These are phyloP conservation scores for Anarrhichthys ocellatus DNA, from an alignment of 2,113 vertebrate species.

Conservation along the genomic window DNA sequence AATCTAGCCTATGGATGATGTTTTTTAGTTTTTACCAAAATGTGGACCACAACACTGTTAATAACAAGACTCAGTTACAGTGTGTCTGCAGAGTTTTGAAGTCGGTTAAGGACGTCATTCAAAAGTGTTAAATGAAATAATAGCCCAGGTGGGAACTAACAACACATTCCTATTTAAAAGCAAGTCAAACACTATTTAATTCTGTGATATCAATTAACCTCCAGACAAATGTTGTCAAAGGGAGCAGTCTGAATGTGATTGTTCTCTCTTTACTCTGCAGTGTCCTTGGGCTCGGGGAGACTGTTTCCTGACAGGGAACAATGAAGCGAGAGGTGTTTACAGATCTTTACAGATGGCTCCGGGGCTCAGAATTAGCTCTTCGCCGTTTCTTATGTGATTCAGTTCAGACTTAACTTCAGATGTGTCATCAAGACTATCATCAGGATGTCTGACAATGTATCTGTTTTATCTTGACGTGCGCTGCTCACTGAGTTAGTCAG, in stretches of 20 bases:
- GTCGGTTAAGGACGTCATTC: constrained; percentile 22
- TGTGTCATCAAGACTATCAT: constrained; percentile 73
- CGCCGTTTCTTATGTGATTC: constrained; percentile 76
- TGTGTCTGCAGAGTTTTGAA: constrained; percentile 10
- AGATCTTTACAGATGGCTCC: constrained; percentile 77
- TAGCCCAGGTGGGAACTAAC: constrained; percentile 58
- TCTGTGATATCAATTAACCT: constrained; percentile 77
- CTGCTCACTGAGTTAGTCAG: constrained; percentile 68
- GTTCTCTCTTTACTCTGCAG: constrained; percentile 72
- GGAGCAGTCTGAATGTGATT: constrained; percentile 62
- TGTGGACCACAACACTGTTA: not conserved
- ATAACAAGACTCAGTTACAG: constrained; percentile 5
- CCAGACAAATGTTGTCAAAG: constrained; percentile 70
- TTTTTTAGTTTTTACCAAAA: not conserved
- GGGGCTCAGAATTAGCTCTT: constrained; percentile 75
- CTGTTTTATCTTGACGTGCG: constrained; percentile 71
- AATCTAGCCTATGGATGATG: constrained; percentile 13
- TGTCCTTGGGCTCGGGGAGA: constrained; percentile 72
- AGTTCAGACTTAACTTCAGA: constrained; percentile 78
- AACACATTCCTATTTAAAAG: constrained; percentile 59
- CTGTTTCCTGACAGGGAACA: constrained; percentile 79
- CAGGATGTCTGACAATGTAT: constrained; percentile 68
- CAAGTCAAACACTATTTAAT: constrained; percentile 61
- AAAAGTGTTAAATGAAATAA: constrained; percentile 49
- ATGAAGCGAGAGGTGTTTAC: constrained; percentile 80